A percentile compares a stretch with the other conserved stretches of the same genome.
Conservation (phyloP, 2,888 invertebrate genomes). For the Caenorhabditis sp. region DNA sequence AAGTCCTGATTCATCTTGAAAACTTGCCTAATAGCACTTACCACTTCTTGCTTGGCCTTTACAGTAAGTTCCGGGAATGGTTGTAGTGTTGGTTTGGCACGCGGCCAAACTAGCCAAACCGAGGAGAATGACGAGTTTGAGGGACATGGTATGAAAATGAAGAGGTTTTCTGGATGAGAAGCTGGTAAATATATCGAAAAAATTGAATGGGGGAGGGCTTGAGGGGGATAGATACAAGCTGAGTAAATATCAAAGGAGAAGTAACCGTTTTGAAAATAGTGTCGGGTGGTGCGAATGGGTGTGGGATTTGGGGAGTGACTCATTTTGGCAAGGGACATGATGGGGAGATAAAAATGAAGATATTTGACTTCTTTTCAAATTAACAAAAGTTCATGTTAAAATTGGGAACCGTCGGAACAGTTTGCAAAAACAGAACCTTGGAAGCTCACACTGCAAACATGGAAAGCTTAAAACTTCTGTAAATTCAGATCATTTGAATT, state of each 20-base stretch:
- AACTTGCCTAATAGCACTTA: background rate
- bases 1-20: background rate
- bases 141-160: conserved; percentile 38
- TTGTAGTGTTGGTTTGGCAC: conserved; percentile 42
- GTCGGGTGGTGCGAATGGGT: conserved; percentile 6
- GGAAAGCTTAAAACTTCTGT: too few relatives aligned
- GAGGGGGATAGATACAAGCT: conserved; percentile 43
- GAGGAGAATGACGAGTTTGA: conserved; percentile 36
- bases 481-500: too few relatives aligned
- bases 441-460: too few relatives aligned
- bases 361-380: background rate
- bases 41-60: conserved; percentile 50
- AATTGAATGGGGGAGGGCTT: conserved; percentile 9
- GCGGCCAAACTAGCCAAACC: conserved; percentile 30
- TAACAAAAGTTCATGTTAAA: too few relatives aligned
- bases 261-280: conserved; percentile 50
- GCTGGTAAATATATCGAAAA: conserved; percentile 32
- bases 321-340: conserved; percentile 12
- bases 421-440: too few relatives aligned
- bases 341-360: background rate
- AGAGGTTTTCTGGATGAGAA: conserved; percentile 1
- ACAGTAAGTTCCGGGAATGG: conserved; percentile 41
- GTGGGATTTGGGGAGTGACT: conserved; percentile 15
- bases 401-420: too few relatives aligned
- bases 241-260: conserved; percentile 27